These are phyloP conservation scores for Quadroppia sp. DNA, from an alignment of 2,888 invertebrate species.

Conservation along the genomic window DNA sequence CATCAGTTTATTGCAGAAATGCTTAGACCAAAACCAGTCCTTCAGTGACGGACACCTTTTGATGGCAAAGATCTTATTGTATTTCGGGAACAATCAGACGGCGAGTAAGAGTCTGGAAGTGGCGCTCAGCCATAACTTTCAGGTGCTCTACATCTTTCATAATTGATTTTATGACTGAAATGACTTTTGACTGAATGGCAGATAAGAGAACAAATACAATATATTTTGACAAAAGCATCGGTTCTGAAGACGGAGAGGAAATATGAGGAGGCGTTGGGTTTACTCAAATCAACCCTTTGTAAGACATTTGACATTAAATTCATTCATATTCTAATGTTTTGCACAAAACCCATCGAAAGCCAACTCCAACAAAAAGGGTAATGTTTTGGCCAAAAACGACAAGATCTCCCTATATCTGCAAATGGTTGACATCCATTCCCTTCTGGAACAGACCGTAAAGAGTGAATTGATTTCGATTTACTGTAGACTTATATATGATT, in stretches of 20 bases:
- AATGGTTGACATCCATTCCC: slow-evolving; percentile 70
- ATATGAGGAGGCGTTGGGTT: slow-evolving; percentile 66
- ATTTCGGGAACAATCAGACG: slow-evolving; percentile 61
- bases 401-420: slow-evolving; percentile 82
- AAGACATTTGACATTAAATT: background rate
- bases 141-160: slow-evolving; percentile 55
- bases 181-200: too few species aligned
- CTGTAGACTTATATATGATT: too few species aligned
- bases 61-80: slow-evolving; percentile 65
- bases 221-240: slow-evolving; percentile 77
- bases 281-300: slow-evolving; percentile 60
- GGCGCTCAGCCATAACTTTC: slow-evolving; percentile 85
- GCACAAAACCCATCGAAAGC: background rate
- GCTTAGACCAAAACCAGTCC: slow-evolving; percentile 44
- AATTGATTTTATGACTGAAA: too few species aligned
- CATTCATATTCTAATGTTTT: background rate
- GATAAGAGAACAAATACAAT: slow-evolving; percentile 81
- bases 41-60: slow-evolving; percentile 46
- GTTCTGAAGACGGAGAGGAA: slow-evolving; percentile 72
- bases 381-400: slow-evolving; percentile 63
- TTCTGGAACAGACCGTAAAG: slow-evolving; percentile 59
- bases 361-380: slow-evolving; percentile 1
- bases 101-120: slow-evolving; percentile 83
- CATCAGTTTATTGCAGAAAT: slow-evolving; percentile 64
- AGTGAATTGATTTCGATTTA: slow-evolving; percentile 42